Evolutionary conservation across 1,140 invertebrate species (phyloP), one percentile per base, ranked within the genome.

Genomic region (Euglossa dilemma): DNA sequence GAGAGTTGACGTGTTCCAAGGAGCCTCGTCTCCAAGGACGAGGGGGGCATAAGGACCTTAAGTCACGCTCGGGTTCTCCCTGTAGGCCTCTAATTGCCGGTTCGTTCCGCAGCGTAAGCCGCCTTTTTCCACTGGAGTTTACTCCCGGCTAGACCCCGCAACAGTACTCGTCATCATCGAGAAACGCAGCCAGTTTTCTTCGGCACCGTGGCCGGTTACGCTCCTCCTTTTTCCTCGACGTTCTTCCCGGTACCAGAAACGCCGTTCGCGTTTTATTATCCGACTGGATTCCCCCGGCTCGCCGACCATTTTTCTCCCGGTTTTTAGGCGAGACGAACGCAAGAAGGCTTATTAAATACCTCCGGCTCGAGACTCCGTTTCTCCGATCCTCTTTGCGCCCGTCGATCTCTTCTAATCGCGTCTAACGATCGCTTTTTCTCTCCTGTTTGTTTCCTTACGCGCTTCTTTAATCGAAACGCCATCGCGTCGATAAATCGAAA

Each of bases 61-160:
- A 88, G 87, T 88, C 83, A 88, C 87, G 87, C 86, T 85, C 79
- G 83, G 87, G 70, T 88, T 88, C 86, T 63, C 59, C 9, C 80
- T 66, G 80, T 79, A 79, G 70, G 66, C 83, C 72, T 91, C 81
- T 91, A 91, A 91, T 91, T 91, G 85, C 87, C 70, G 69, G 73
- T 70, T 82, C 89, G 80, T 91, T 89, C 87, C 85, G 83, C 67
- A 80, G 45, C 59, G 52, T 84, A 79, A 82, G 87, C 67, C 61
- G 72, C 47, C 66, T 83, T 70, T 77, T 83, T 77, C 28, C 64
- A 59, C 11, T 6, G 36, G 47, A 43, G 43, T 76, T 76, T 50
- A 50, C 63, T 25, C 47, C 16, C 6, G 20, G 28, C 67, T 61
- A 20, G 54, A 59, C 64, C n/a, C 23, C n/a, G 20, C 43, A 57